These are phyloP conservation scores for Trissonchulus latispiculum DNA, from an alignment of 2,888 invertebrate genomes.

Conservation along the genomic window DNA sequence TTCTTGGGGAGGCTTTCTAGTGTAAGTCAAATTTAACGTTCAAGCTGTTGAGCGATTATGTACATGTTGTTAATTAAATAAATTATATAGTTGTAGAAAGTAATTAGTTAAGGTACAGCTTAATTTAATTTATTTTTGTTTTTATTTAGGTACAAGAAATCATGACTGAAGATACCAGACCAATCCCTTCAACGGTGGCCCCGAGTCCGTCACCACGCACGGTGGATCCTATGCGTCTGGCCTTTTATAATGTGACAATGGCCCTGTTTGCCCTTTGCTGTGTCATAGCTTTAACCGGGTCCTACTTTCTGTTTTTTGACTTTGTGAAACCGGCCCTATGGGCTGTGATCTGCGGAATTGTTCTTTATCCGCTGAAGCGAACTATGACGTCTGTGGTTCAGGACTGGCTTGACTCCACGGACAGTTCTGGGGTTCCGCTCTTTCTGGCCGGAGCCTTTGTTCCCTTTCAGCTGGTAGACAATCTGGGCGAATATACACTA, in stretches of 20 bases:
- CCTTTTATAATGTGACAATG: slow-evolving; percentile 20
- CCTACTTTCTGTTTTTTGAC: slow-evolving; percentile 56
- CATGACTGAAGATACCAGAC: slow-evolving; percentile 7
- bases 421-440: slow-evolving; percentile 44
- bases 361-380: slow-evolving; percentile 80
- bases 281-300: slow-evolving; percentile 17
- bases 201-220: neutral
- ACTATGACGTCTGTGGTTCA: slow-evolving; percentile 63
- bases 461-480: slow-evolving; percentile 55
- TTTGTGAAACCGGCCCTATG: slow-evolving; percentile 84
- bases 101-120: too few relatives aligned
- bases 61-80: too few relatives aligned
- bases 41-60: too few relatives aligned
- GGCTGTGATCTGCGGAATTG: slow-evolving; percentile 84
- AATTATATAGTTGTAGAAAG: too few relatives aligned
- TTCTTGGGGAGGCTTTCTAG: too few relatives aligned
- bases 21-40: too few relatives aligned
- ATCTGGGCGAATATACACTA: slow-evolving; percentile 17
- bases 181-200: neutral
- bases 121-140: too few relatives aligned
- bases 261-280: slow-evolving; percentile 17
- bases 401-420: slow-evolving; percentile 55
- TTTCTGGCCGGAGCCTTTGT: slow-evolving; percentile 43
- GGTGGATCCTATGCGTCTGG: slow-evolving; percentile 9
- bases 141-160: neutral